Evolutionary conservation across 2,888 invertebrate species (phyloP), one percentile per base, ranked within the genome.

Genomic region (Andrena praecox): DNA sequence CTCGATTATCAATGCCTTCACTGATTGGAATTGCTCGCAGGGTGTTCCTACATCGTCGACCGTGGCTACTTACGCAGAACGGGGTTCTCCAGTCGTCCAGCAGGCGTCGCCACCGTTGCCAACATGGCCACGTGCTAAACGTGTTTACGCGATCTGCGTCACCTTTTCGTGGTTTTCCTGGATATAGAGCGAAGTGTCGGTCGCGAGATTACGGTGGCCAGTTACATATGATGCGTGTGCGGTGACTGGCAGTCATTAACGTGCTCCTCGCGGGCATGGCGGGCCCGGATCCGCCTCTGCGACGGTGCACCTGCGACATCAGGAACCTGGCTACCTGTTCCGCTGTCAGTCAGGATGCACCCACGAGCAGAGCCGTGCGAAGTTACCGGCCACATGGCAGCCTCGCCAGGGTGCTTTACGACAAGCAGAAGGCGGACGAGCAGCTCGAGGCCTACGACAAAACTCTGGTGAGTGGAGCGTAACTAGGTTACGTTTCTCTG

Each of bases 391-490:
- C 97, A 66, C 95, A 97, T 90, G 96, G 97, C 87, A 96, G 96
- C 70, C 94, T 97, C 84, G 97, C 97, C 70, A 95, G 97, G 90
- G 95, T 96, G 64, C 94, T 97, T 69, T 97, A 96, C 94, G 96
- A 97, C 89, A 97, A 97, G 93, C 96, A 96, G 90, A 94, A 95
- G 86, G 96, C 96, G 90, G 97, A 97, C 93, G 95, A 96, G 91
- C 95, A 95, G 87, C 94, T 97, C 29, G 95, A 95, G 89, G 95
- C 95, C 67, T 95, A 96, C 92, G 97, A 97, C 93, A 96, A 96
- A 91, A 95, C 94, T 75, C 95, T 96, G 96, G 97, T 97, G 94
- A 95, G 96, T 66, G 16, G 6, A 62, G 7, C 10, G 24, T 59
- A 70, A 56, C 27, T 77, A 84, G 70, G 86, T 81, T 81, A 74